Evolutionary conservation across 2,888 invertebrate genomes (phyloP).

Genomic region (Morpho helenor): DNA sequence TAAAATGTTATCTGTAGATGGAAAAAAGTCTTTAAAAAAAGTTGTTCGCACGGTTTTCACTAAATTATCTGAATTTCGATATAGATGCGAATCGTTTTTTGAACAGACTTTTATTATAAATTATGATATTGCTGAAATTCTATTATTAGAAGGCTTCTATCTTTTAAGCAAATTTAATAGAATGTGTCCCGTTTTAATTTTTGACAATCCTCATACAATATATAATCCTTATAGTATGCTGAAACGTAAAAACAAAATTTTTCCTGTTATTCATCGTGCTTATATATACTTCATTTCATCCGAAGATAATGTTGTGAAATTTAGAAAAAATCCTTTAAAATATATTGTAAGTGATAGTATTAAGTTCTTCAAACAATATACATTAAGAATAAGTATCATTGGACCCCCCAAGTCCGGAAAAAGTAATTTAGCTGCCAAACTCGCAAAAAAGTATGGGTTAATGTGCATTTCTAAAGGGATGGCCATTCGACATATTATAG

Average conservation of each 20-base stretch:
- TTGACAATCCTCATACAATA: constrained; percentile 64
- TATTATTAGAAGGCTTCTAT: constrained; percentile 79
- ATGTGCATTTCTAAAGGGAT: constrained; percentile 75
- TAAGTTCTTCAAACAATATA: constrained; percentile 62
- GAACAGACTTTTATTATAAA: constrained; percentile 78
- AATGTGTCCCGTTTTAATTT: constrained; percentile 82
- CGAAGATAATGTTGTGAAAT: constrained; percentile 62
- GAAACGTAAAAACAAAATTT: constrained; percentile 60
- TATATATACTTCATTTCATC: constrained; percentile 80
- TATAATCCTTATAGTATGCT: constrained; percentile 67
- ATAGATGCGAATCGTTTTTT: constrained; percentile 70
- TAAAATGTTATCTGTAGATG: constrained; percentile 59
- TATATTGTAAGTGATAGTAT: constrained; percentile 66
- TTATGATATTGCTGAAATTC: constrained; percentile 74
- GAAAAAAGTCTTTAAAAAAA: constrained; percentile 50
- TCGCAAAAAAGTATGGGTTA: constrained; percentile 74
- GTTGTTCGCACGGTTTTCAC: constrained; percentile 43
- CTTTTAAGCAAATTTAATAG: constrained; percentile 82
- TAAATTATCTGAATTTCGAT: constrained; percentile 50
- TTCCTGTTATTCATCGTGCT: constrained; percentile 77
- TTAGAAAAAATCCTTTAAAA: constrained; percentile 76
- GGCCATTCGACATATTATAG: constrained; percentile 69
- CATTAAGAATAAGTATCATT: constrained; percentile 75
- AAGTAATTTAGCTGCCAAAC: constrained; percentile 74
- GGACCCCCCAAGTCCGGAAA: constrained; percentile 83